Evolutionary conservation across 2,113 vertebrate genomes (phyloP).

Genomic region (Psittacus erithacus): DNA sequence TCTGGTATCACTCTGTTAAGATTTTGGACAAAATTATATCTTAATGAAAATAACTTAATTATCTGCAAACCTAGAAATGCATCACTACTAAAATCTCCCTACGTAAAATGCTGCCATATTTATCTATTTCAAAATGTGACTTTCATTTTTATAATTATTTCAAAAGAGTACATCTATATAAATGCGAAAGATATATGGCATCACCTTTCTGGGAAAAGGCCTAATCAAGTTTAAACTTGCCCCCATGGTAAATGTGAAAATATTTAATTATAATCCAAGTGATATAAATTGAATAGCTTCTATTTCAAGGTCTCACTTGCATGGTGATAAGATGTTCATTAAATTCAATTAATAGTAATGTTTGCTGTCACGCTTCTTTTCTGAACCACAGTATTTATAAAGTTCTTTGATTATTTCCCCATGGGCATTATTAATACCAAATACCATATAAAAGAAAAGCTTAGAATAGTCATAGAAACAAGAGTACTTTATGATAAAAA

Average conservation of each 20-base stretch:
- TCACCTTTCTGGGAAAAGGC: conserved; percentile 34
- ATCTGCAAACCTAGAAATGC: neutral
- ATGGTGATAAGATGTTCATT: conserved; percentile 70
- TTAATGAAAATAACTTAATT: neutral
- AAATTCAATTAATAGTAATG: conserved; percentile 76
- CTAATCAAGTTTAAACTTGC: conserved; percentile 61
- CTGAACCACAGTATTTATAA: conserved; percentile 51
- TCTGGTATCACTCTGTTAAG: neutral
- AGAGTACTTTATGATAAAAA: neutral
- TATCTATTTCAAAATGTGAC: neutral
- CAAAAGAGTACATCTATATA: neutral
- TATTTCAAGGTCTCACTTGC: conserved; percentile 71
- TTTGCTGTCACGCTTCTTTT: conserved; percentile 65
- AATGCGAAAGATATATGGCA: conserved; percentile 16
- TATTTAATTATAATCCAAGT: conserved; percentile 74
- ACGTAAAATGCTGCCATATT: neutral
- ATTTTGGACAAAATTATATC: neutral
- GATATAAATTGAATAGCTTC: conserved; percentile 71
- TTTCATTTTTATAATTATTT: neutral
- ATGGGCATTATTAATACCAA: conserved; percentile 55
- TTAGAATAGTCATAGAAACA: neutral
- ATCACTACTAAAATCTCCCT: neutral
- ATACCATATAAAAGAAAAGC: conserved; percentile 5
- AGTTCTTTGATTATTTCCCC: conserved; percentile 70
- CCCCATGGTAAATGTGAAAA: conserved; percentile 61